Percentiles rank a stretch among this genome's conserved stretches.
phyloP scores from a whole-genome alignment of 2,113 vertebrate genomes.

The Podarcis raffonei region DNA sequence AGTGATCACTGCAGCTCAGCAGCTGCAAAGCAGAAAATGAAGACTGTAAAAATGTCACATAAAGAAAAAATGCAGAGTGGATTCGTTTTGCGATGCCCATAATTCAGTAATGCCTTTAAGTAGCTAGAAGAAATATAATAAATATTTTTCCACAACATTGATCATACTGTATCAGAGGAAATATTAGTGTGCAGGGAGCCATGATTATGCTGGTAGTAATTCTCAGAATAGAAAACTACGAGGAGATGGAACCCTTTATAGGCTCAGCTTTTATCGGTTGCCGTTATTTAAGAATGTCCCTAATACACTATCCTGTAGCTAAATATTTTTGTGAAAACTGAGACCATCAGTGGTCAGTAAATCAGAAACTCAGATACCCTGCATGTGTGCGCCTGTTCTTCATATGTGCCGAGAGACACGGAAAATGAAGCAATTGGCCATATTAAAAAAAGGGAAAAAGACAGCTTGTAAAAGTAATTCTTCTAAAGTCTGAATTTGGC shows the following conservation, averaged over 20 bases:
- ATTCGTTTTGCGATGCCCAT: conserved; percentile 89
- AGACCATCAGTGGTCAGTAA: conserved; percentile 67
- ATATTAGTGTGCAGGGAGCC: conserved; percentile 90
- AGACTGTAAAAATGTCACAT: conserved; percentile 98
- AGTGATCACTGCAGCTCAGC: conserved; percentile 87
- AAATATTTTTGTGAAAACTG: conserved; percentile 82
- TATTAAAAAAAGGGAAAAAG: conserved; percentile 58
- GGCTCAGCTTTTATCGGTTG: conserved; percentile 82
- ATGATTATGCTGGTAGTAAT: conserved; percentile 86
- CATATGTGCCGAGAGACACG: conserved; percentile 66
- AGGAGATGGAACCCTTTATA: conserved; percentile 82
- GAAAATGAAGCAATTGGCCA: conserved; percentile 59
- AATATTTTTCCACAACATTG: conserved; percentile 95
- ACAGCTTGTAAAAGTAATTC: conserved; percentile 70
- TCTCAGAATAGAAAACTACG: conserved; percentile 80
- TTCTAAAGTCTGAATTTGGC: conserved; percentile 57
- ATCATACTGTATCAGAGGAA: conserved; percentile 92
- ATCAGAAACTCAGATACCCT: conserved; percentile 68
- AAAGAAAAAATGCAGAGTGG: conserved; percentile 95
- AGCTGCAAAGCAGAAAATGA: conserved; percentile 99
- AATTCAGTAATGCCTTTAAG: conserved; percentile 97
- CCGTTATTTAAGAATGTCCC: conserved; percentile 82
- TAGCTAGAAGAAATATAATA: conserved; percentile 98
- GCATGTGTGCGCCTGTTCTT: conserved; percentile 27
- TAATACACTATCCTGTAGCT: conserved; percentile 76